Conservation (phyloP, 2,797 vertebrate genomes). For the Hafferia zeledoni region DNA sequence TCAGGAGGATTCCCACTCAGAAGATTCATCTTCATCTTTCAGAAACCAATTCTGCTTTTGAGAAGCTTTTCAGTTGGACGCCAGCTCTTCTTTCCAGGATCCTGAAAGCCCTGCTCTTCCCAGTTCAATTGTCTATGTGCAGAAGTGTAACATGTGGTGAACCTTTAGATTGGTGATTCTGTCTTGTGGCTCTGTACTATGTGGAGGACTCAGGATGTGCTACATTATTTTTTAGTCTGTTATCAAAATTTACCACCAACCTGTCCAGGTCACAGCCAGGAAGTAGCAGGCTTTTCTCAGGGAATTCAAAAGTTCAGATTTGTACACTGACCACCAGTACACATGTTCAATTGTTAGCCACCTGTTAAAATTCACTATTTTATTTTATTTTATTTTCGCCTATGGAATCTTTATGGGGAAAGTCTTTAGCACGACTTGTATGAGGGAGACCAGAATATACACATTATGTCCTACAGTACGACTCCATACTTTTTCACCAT, state of each 20-base stretch:
- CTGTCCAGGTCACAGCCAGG: not conserved
- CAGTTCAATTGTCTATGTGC: not conserved
- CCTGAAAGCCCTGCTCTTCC: not conserved
- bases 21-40: not conserved
- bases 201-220: not conserved
- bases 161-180: not conserved
- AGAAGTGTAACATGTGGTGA: not conserved
- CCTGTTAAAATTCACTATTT: not conserved
- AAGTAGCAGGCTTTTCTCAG: not conserved
- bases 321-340: rapidly evolving
- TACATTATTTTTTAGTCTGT: not conserved
- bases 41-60: not conserved
- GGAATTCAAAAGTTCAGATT: not conserved
- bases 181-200: not conserved
- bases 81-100: not conserved
- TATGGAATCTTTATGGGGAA: not conserved
- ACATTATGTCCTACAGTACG: not conserved
- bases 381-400: not conserved
- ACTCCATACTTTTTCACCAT: not conserved
- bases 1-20: not conserved
- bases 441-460: not conserved
- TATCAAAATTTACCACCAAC: not conserved
- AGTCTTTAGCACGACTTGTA: not conserved
- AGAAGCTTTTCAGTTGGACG: not conserved
- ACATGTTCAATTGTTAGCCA: not conserved